Evolutionary conservation across 1,140 invertebrate genomes (phyloP).

Genomic region (Cyrtorhinus lividipennis): DNA sequence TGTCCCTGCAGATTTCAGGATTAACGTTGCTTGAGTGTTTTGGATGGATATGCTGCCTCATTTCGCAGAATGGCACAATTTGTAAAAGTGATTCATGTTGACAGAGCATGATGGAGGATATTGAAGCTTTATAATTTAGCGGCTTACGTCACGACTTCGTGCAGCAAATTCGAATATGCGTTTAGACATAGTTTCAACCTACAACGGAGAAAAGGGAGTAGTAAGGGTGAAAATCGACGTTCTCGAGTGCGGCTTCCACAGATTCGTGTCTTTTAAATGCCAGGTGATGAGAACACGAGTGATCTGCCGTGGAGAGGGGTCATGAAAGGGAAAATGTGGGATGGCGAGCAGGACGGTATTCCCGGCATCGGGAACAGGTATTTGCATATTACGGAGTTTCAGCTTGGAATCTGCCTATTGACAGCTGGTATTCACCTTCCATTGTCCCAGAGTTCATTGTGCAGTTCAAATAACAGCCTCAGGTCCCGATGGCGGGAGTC

Average conservation of each 20-base stretch:
- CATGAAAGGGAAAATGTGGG: not conserved
- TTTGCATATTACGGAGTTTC: not conserved
- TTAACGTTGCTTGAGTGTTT: too few relatives aligned
- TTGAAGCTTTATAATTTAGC: too few relatives aligned
- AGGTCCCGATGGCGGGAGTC: not conserved
- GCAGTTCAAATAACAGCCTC: constrained; percentile 6
- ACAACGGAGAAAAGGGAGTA: too few relatives aligned
- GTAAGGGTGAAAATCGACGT: too few relatives aligned
- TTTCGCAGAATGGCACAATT: too few relatives aligned
- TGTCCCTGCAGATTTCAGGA: too few relatives aligned
- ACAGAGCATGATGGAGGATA: too few relatives aligned
- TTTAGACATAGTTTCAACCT: not conserved
- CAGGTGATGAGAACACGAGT: not conserved
- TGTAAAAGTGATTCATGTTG: too few relatives aligned
- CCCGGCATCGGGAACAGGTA: not conserved
- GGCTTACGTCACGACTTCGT: too few relatives aligned
- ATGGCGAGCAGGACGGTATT: not conserved
- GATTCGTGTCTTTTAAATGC: not conserved
- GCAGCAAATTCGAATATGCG: not conserved
- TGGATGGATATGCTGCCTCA: too few relatives aligned
- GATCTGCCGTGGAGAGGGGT: not conserved
- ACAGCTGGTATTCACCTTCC: constrained; percentile 5
- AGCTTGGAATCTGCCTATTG: constrained; percentile 4
- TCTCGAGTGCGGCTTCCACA: too few relatives aligned
- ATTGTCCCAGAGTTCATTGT: constrained; percentile 7